A percentile compares a stretch with the other conserved stretches of the same genome.
Conservation (phyloP, 2,888 invertebrate genomes). For the Buathra laborator region DNA sequence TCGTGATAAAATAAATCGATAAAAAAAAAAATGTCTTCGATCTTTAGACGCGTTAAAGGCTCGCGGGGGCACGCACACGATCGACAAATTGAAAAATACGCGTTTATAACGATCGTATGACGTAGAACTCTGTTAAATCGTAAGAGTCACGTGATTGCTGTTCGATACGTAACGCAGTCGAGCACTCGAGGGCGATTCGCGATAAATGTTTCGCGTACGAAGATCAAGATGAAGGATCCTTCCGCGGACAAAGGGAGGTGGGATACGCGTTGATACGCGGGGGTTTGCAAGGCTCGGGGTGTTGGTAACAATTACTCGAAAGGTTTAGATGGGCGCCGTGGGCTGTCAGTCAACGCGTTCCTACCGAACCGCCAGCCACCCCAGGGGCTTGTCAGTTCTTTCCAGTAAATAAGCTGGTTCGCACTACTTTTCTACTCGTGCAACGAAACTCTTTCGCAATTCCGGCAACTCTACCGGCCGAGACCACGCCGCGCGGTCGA, state of each 20-base stretch:
- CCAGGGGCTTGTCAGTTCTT: slow-evolving; percentile 65
- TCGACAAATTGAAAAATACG: too few relatives aligned
- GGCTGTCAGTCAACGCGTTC: slow-evolving; percentile 68
- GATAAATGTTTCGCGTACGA: too few relatives aligned
- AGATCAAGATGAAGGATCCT: too few relatives aligned
- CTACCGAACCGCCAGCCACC: slow-evolving; percentile 56
- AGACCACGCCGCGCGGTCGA: not conserved
- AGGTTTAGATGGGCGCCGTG: slow-evolving; percentile 61
- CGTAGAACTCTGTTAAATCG: too few relatives aligned
- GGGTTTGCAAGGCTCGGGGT: slow-evolving; percentile 53
- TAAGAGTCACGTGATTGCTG: too few relatives aligned
- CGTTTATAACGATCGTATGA: too few relatives aligned
- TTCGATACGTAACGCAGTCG: too few relatives aligned
- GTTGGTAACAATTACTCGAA: slow-evolving; percentile 70
- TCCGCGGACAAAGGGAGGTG: too few relatives aligned
- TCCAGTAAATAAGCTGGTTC: slow-evolving; percentile 64
- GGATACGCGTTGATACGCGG: too few relatives aligned
- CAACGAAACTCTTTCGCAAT: slow-evolving; percentile 49
- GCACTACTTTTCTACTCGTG: slow-evolving; percentile 60
- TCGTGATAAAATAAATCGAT: not conserved
- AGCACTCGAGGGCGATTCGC: too few relatives aligned
- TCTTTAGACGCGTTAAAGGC: not conserved
- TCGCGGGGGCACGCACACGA: too few relatives aligned
- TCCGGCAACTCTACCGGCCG: slow-evolving; percentile 13
- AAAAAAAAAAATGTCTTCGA: not conserved